Evolutionary conservation across 2,797 vertebrate species (phyloP), one percentile per base, ranked within the genome.

Genomic region (Peromyscus eremicus): DNA sequence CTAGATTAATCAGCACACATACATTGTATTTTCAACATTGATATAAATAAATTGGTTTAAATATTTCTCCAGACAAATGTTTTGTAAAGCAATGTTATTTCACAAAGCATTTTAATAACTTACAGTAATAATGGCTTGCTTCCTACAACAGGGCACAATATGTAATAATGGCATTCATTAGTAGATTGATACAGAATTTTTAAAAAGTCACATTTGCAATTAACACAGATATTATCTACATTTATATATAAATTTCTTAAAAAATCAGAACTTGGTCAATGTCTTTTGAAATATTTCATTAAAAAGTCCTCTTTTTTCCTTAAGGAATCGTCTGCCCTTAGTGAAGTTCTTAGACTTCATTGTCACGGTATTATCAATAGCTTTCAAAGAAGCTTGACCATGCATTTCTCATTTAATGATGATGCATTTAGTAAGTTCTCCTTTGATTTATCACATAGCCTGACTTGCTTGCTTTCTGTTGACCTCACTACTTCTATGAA

Each of bases 51-150:
- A 91, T 57, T 81, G 37, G 32, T 76, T 84, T 81, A 88, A 89
- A 80, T 66, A 75, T 43, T 88, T 92, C 8, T 60, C 66, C 71
- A 82, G 82, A 91, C 14, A 89, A 84, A 62, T 89, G 4, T 70
- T 97, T 89, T 91, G 21, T 21, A 91, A 60, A 89, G 34, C 71
- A 23, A 81, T 17, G 82, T 70, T 97, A 16, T 75, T 92, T 95
- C 84, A 60, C 16, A 80, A 34, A 87, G 6, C 49, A 71, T 94
- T 89, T 83, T 94, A 70, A 85, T 57, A 66, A 89, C 62, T 94
- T 88, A 75, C 21, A 27, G 9, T 57, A 92, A 89, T 76, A 55
- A 84, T 77, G 46, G 40, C 9, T 90, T 89, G 40, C 21, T 93
- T 94, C 71, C 49, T 85, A 46, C 43, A 46, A 17, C 2, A 62